Evolutionary conservation across 2,888 invertebrate species (phyloP), one percentile per base, ranked within the genome.

Genomic region (Allolobophora icterica): DNA sequence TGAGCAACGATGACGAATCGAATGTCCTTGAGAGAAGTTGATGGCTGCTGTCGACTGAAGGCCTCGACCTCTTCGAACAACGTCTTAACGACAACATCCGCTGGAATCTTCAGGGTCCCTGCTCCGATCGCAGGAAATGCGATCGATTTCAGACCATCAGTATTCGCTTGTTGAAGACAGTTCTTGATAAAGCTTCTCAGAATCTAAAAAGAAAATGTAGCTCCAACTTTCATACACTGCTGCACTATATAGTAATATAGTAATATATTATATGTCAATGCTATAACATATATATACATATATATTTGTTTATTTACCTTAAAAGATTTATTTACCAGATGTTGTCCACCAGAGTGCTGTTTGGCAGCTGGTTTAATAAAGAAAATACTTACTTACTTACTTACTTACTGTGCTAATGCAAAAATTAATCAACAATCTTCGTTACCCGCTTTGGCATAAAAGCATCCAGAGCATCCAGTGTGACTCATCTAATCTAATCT

Each of bases 71-170:
- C 92, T 17, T 93, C 92, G 90, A 93, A 93, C 93, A 94, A 94
- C 38, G 92, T 91, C 30, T 92, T 91, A 6, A 94, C 94, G 30
- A 93, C 93, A 17, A 93, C 91, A 89, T 93, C 93, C 15, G 91
- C 91, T 0, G 94, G 94, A 92, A 93, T 94, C 15, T 93, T 92
- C 4, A 94, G 93, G 91, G 93, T 93, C 34, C 94, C 94, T 15
- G 94, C 94, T 6, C 94, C 94, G 90, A 94, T 92, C n/a, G 94
- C 94, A 83, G 94, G 94, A 87, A 94, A 93, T 45, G 94, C 92
- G 30, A 94, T 92, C 15, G 93, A 93, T 38, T n/a, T 71, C 71
- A 71, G 8, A 1, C 71, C 71, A 92, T 93, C 91, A 92, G 93
- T 24, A 91, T 89, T 35, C 91, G 91, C 40, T 91, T 90, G 91